phyloP scores from a whole-genome alignment of 2,888 invertebrate species.

The Microctonus aethiopoides region DNA sequence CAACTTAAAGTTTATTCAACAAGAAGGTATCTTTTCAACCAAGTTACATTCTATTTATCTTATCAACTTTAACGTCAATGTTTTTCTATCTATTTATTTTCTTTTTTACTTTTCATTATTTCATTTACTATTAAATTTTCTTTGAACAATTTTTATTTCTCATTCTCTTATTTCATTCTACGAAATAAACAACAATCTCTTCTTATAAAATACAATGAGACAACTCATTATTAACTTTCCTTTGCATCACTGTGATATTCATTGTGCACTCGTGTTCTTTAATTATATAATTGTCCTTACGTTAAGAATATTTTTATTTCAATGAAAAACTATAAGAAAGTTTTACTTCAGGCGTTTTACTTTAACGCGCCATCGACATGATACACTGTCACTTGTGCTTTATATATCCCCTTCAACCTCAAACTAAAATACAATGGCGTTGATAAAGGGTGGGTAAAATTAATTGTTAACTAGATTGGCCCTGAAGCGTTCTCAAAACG shows the following conservation, averaged over 20 bases:
- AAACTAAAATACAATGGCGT: constrained; percentile 1
- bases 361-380: background rate
- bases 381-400: background rate
- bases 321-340: background rate
- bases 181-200: background rate
- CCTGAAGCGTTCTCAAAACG: constrained; percentile 21
- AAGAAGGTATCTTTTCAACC: constrained; percentile 3
- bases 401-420: background rate
- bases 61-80: background rate
- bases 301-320: background rate
- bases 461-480: constrained; percentile 34
- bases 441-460: constrained; percentile 10
- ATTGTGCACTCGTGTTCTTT: background rate
- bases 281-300: background rate
- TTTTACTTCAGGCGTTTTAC: constrained; percentile 1
- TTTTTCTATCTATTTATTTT: background rate
- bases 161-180: background rate
- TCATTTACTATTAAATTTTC: background rate
- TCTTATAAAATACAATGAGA: background rate
- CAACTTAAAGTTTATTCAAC: constrained; percentile 2
- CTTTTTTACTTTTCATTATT: background rate
- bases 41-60: constrained; percentile 19
- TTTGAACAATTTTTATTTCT: background rate
- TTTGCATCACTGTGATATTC: background rate
- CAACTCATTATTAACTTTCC: background rate